Conservation (phyloP, 53 echinoderm and acorn worm species). For the Echinometra lucunter region DNA sequence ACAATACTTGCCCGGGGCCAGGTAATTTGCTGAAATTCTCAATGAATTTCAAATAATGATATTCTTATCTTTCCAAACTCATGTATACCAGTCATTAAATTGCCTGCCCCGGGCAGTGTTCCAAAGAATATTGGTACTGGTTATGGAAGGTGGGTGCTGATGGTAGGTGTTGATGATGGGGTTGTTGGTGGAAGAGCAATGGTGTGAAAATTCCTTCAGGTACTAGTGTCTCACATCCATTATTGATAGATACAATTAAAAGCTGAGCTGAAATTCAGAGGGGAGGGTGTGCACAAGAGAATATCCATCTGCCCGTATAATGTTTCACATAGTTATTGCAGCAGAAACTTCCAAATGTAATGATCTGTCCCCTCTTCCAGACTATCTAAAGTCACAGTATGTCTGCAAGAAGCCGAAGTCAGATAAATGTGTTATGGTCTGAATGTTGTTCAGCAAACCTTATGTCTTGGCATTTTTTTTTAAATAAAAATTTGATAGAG, state of each 20-base stretch:
- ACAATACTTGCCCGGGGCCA: no score
- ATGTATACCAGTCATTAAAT: not conserved
- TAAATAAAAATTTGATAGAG: no score
- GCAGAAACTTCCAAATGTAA: slow-evolving; percentile 8
- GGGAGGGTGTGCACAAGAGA: not conserved
- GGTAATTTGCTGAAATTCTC: not conserved
- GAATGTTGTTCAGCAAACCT: no score
- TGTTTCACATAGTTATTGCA: not conserved
- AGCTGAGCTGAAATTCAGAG: slow-evolving; percentile 24
- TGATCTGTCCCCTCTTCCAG: no score
- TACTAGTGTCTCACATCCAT: not conserved
- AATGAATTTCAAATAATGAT: not conserved
- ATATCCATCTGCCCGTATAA: slow-evolving; percentile 29
- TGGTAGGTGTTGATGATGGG: not conserved
- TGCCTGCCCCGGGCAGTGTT: not conserved
- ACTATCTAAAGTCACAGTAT: no score
- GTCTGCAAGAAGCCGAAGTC: no score
- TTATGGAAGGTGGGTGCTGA: not conserved
- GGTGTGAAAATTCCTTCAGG: not conserved
- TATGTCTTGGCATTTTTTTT: no score
- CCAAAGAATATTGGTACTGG: not conserved
- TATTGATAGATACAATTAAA: slow-evolving; percentile 46
- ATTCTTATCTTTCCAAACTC: not conserved
- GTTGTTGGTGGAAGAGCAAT: not conserved
- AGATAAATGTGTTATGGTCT: no score